Evolutionary conservation across 1,140 invertebrate species (phyloP).

Genomic region (Drosophila persimilis): DNA sequence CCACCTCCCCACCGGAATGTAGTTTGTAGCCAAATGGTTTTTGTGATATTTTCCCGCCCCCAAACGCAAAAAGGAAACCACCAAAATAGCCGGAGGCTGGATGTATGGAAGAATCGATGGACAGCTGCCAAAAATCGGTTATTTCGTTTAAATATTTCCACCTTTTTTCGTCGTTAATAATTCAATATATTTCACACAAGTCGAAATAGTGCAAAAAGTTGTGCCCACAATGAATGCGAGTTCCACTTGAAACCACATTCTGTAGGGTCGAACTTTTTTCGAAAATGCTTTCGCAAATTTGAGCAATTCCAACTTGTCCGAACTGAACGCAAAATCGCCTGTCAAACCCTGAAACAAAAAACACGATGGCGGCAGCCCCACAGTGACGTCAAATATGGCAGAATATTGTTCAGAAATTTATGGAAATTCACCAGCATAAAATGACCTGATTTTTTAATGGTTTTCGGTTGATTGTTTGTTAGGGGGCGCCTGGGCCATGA

Average conservation of each 20-base stretch:
- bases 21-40: slow-evolving; percentile 61
- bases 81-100: slow-evolving; percentile 42
- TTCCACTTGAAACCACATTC: background rate
- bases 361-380: background rate
- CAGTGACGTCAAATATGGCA: slow-evolving; percentile 20
- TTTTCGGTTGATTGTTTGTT: background rate
- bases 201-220: slow-evolving; percentile 42
- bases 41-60: slow-evolving; percentile 33
- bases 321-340: slow-evolving; percentile 45
- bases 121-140: slow-evolving; percentile 29
- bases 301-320: slow-evolving; percentile 37
- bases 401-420: slow-evolving; percentile 1
- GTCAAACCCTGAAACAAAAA: slow-evolving; percentile 22
- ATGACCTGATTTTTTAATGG: slow-evolving; percentile 21
- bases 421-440: slow-evolving; percentile 9
- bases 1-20: slow-evolving; percentile 23
- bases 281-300: slow-evolving; percentile 45
- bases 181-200: slow-evolving; percentile 65
- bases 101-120: slow-evolving; percentile 1
- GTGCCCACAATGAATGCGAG: slow-evolving; percentile 10
- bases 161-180: slow-evolving; percentile 58
- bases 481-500: slow-evolving; percentile 19
- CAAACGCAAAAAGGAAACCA: slow-evolving; percentile 31
- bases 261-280: slow-evolving; percentile 15
- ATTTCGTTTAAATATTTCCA: slow-evolving; percentile 69